These are phyloP conservation scores for Coleophora deauratella DNA, from an alignment of 2,888 invertebrate genomes.

Conservation along the genomic window DNA sequence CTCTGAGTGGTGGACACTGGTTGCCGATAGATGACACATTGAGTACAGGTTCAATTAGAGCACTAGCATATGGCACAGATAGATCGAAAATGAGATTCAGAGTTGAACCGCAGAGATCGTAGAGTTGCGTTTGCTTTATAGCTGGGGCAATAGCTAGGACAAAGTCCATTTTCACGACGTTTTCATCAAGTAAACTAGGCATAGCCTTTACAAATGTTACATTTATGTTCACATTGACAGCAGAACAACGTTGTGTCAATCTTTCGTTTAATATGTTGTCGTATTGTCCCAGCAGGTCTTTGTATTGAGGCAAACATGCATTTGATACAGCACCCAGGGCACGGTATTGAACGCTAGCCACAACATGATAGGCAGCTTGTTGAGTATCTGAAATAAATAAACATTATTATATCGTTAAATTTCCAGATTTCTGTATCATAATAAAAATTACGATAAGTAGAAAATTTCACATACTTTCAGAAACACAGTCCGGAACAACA, in stretches of 20 bases:
- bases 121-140: slow-evolving; percentile 91
- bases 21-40: slow-evolving; percentile 93
- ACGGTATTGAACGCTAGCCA: slow-evolving; percentile 88
- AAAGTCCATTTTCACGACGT: slow-evolving; percentile 92
- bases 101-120: slow-evolving; percentile 96
- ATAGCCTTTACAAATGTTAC: slow-evolving; percentile 90
- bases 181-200: slow-evolving; percentile 87
- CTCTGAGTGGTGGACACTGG: slow-evolving; percentile 93
- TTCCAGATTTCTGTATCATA: background rate
- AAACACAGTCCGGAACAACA: slow-evolving; percentile 95
- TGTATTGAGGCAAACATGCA: slow-evolving; percentile 88
- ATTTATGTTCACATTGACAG: slow-evolving; percentile 95
- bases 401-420: slow-evolving; percentile 3
- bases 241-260: slow-evolving; percentile 93
- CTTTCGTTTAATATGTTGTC: slow-evolving; percentile 85
- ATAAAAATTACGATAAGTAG: background rate
- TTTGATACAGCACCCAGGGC: slow-evolving; percentile 92
- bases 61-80: slow-evolving; percentile 93
- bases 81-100: slow-evolving; percentile 94
- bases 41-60: slow-evolving; percentile 89
- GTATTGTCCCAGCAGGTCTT: slow-evolving; percentile 86
- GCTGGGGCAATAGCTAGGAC: slow-evolving; percentile 90
- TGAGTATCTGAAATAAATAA: slow-evolving; percentile 80
- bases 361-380: slow-evolving; percentile 95
- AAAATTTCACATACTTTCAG: slow-evolving; percentile 79